phyloP scores from a whole-genome alignment of 2,888 invertebrate genomes.

The Portevinia maculata region DNA sequence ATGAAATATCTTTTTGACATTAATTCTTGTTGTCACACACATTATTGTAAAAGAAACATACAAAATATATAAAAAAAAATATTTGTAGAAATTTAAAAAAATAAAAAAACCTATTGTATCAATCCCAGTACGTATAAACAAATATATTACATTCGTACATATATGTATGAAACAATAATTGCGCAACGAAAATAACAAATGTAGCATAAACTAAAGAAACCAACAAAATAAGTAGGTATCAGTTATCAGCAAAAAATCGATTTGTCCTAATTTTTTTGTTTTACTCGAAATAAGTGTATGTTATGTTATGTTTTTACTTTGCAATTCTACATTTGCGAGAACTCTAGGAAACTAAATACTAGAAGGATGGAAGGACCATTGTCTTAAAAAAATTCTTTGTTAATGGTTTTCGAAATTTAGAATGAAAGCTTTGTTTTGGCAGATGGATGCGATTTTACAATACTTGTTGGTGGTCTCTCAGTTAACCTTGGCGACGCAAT shows the following conservation, averaged over 20 bases:
- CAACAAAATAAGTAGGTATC: conserved; percentile 40
- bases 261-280: not conserved
- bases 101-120: conserved; percentile 58
- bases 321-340: conserved; percentile 3
- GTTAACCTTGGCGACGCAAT: no score
- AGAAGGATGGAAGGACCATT: no score
- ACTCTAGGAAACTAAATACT: not conserved
- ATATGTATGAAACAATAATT: conserved; percentile 73
- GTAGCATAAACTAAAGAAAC: conserved; percentile 59
- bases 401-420: no score
- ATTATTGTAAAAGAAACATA: conserved; percentile 66
- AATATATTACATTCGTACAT: conserved; percentile 42
- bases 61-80: conserved; percentile 52
- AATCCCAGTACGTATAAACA: conserved; percentile 55
- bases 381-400: no score
- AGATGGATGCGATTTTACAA: no score
- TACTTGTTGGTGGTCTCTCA: no score
- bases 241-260: conserved; percentile 18
- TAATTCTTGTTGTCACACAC: conserved; percentile 74
- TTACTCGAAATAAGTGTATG: conserved; percentile 3
- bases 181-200: conserved; percentile 71
- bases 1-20: conserved; percentile 75
- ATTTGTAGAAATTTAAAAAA: conserved; percentile 65
- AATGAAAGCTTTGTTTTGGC: no score
- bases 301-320: conserved; percentile 11